phyloP scores from a whole-genome alignment of 2,888 invertebrate genomes.

The Drosophila borealis region DNA sequence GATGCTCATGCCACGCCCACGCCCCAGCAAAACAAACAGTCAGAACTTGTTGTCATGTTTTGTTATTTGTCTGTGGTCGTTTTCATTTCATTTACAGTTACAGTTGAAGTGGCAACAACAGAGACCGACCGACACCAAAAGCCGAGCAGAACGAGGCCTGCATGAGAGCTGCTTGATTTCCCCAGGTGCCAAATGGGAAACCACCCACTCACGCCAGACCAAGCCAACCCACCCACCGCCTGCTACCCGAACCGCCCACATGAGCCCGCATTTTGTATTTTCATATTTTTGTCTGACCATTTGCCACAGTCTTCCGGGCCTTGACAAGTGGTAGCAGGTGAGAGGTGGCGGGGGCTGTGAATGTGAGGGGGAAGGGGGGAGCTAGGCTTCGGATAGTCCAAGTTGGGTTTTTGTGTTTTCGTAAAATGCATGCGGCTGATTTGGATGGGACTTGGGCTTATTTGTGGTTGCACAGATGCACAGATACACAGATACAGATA shows the following conservation, averaged over 20 bases:
- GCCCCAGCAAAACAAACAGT: conserved; percentile 15
- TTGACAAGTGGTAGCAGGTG: conserved; percentile 40
- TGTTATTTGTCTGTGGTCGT: conserved; percentile 69
- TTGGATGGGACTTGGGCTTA: conserved; percentile 55
- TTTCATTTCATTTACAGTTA: conserved; percentile 76
- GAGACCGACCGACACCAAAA: conserved; percentile 31
- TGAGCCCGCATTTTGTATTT: conserved; percentile 61
- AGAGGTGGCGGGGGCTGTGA: not conserved
- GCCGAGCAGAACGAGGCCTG: conserved; percentile 48
- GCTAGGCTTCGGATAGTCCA: conserved; percentile 1
- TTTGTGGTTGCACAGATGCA: conserved; percentile 49
- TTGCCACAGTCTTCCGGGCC: conserved; percentile 54
- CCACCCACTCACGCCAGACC: conserved; percentile 13
- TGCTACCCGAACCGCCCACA: conserved; percentile 28
- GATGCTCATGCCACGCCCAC: not conserved
- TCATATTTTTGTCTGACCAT: conserved; percentile 65
- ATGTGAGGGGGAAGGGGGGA: no score
- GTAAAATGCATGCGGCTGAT: conserved; percentile 60
- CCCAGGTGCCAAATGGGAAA: conserved; percentile 71
- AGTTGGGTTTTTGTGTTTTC: conserved; percentile 31
- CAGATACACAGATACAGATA: conserved; percentile 22
- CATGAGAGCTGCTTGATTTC: conserved; percentile 71
- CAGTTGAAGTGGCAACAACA: conserved; percentile 63
- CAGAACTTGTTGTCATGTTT: conserved; percentile 57
- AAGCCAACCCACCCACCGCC: not conserved